Base-by-base conservation (phyloP, 2,888 invertebrate genomes). In the Andricus quercusramuli region DNA sequence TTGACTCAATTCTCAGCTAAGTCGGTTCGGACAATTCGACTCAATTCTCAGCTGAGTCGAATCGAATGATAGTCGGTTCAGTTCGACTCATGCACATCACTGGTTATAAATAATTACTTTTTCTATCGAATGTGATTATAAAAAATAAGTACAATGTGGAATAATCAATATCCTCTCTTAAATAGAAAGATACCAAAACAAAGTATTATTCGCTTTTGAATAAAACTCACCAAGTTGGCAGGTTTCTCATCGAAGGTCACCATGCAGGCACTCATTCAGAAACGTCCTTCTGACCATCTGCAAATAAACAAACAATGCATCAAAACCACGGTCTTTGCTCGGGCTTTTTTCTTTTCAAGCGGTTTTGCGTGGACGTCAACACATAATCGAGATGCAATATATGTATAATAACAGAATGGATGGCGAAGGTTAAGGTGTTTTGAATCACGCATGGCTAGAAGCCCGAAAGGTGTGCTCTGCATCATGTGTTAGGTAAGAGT, bases 271-370 rank as follows among this genome's bases (percentile, higher is more conserved):
- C 25, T 47, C 20, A 70, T 70, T 29, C 29, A 51, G 25, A 5
- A 70, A 70, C 25, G 17, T 47, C 3, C 20, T 25, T 70, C 32
- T 29, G 41, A 11, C 70, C 70, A 70, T 70, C 70, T 70, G 70
- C 51, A 70, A 70, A 70, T 51, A 70, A 70, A 70, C 70, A 70
- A 70, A 70, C 70, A 70, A 70, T 70, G 11, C 51, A 47, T 51
- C 9, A 70, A 70, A 32, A 56, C 47, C 32, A 44, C 22, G 29
- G 32, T 32, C 32, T 56, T 74, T 56, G 25, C 25, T 29, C 3
- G 20, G 15, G 20, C 20, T 51, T 56, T 51, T 56, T 67, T 67
- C 44, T 67, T 44, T 67, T 44, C 5, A 13, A 70, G 25, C 20
- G 17, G 20, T 51, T 74, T 62, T 29, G 51, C 32, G 51, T 74